phyloP scores from a whole-genome alignment of 2,797 vertebrate species.

The Ceyx erithaca region DNA sequence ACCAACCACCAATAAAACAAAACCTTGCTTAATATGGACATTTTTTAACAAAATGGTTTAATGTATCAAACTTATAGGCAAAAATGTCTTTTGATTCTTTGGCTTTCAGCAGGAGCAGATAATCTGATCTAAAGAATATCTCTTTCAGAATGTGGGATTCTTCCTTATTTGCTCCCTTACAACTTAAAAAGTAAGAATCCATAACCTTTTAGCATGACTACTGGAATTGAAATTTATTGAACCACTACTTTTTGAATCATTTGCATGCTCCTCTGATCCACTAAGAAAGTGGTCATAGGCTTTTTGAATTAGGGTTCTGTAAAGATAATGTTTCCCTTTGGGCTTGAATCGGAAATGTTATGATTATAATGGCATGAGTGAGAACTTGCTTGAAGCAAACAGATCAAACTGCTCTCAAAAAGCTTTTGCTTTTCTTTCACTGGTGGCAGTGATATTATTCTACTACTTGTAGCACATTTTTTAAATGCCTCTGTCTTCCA shows the following conservation, averaged over 20 bases:
- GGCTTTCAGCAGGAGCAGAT: not conserved
- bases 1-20: not conserved
- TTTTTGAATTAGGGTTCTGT: not conserved
- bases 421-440: not conserved
- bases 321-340: not conserved
- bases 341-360: not conserved
- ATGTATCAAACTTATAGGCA: not conserved
- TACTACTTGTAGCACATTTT: fast-evolving
- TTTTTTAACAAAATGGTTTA: not conserved
- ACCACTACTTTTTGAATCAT: not conserved
- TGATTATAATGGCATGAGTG: not conserved
- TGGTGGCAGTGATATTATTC: not conserved
- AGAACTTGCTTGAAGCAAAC: not conserved
- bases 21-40: not conserved
- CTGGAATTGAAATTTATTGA: not conserved
- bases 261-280: not conserved
- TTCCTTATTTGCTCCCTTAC: not conserved
- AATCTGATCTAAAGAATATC: not conserved
- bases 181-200: not conserved
- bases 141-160: not conserved
- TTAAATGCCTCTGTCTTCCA: not conserved
- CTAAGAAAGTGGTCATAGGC: not conserved
- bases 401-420: not conserved
- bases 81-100: not conserved
- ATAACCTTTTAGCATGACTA: not conserved